Conservation (phyloP, 2,797 vertebrate genomes). For the Coccyzus lansbergi region DNA sequence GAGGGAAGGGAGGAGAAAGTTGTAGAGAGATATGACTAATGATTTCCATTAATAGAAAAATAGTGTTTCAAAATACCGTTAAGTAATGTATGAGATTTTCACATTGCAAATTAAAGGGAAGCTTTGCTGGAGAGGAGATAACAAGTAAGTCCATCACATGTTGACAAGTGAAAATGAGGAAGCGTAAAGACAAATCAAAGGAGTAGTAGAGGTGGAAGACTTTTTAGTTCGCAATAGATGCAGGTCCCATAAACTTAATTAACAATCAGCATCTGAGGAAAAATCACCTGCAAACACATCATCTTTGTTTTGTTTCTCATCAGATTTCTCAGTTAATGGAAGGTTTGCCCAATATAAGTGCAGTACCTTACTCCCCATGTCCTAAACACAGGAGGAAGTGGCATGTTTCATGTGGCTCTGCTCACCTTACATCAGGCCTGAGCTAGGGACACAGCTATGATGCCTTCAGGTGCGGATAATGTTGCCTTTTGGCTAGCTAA, state of each 20-base stretch:
- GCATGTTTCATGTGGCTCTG: background rate
- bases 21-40: background rate
- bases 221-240: slow-evolving; percentile 50
- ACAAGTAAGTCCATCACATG: slow-evolving; percentile 62
- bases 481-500: background rate
- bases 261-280: slow-evolving; percentile 59
- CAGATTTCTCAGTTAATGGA: background rate
- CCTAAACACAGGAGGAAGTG: background rate
- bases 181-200: slow-evolving; percentile 54
- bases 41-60: slow-evolving; percentile 48
- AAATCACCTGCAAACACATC: slow-evolving; percentile 9
- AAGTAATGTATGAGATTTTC: slow-evolving; percentile 51
- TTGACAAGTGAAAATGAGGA: slow-evolving; percentile 77
- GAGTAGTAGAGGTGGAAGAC: slow-evolving; percentile 63
- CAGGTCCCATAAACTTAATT: slow-evolving; percentile 65
- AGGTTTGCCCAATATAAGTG: background rate
- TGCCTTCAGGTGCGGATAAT: background rate
- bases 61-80: slow-evolving; percentile 37
- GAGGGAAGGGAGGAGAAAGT: background rate
- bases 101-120: slow-evolving; percentile 54
- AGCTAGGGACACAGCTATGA: background rate
- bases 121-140: slow-evolving; percentile 38
- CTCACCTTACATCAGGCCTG: background rate
- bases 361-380: background rate
- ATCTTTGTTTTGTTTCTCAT: slow-evolving; percentile 28